Evolutionary conservation across 1,140 invertebrate genomes (phyloP), one percentile per base, ranked within the genome.

Genomic region (Tetragnatha versicolor): DNA sequence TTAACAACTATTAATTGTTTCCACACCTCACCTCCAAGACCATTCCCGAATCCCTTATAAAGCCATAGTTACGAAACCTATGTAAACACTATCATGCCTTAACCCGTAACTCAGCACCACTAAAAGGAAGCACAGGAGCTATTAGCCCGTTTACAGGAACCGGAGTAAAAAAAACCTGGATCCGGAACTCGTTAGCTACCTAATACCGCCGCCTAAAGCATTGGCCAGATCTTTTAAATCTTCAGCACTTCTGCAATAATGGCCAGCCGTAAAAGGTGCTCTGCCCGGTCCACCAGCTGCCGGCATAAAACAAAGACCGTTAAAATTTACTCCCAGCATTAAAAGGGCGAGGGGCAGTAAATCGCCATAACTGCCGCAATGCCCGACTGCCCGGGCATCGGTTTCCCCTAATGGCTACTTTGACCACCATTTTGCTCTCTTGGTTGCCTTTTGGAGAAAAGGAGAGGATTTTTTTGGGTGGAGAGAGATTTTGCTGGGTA

Each of bases 231-330:
- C 58, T 75, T 75, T 75, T 75, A 75, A 75, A 75, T 75, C 72
- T 75, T 75, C 72, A 37, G 72, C 72, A 75, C 72, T 75, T 75
- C 45, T 75, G 42, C 25, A 61, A 63, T 63, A 75, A 63, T 63
- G 29, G 72, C 39, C 39, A n/a, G 35, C 58, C 39, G 39, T 75
- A 75, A 75, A 75, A 75, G 58, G 31, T 10, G 4, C 29, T 33
- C 29, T 47, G 17, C 5, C 22, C 27, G 27, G 45, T 29, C 9
- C 25, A 39, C 72, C 55, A 63, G 55, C 60, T 75, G 58, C 53
- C 29, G 72, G 37, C 72, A 75, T 75, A 75, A 75, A 75, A 75
- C 72, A 63, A 75, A 75, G 72, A 63, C 72, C 72, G 72, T 75
- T 75, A 75, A 75, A 75, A 75, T 75, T 75, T 75, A 75, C 72